phyloP scores from a whole-genome alignment of 1,140 invertebrate genomes.

The Drosophila quadrilineata region DNA sequence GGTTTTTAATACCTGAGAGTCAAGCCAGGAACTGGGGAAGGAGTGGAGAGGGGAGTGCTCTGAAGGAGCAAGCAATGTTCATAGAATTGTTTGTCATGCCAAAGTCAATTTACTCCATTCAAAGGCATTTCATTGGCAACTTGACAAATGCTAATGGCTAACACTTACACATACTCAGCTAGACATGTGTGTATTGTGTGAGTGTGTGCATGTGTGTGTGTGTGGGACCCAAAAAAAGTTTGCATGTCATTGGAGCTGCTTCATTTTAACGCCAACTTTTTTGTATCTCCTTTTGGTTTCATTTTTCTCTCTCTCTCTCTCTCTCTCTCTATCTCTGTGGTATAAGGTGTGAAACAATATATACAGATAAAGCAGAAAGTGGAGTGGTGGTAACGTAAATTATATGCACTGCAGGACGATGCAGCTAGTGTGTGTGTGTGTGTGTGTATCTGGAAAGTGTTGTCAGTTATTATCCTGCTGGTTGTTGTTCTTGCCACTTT shows the following conservation, averaged over 20 bases:
- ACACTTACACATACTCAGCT: conserved; percentile 12
- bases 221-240: conserved; percentile 55
- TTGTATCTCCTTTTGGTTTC: conserved; percentile 1
- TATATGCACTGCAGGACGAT: conserved; percentile 44
- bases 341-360: conserved; percentile 69
- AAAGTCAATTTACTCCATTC: conserved; percentile 74
- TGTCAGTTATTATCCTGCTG: conserved; percentile 16
- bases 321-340: conserved; percentile 9
- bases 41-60: too few relatives aligned
- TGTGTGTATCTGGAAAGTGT: conserved; percentile 25
- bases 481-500: conserved; percentile 36
- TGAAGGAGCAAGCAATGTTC: conserved; percentile 16
- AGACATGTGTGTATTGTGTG: conserved; percentile 12
- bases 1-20: conserved; percentile 40
- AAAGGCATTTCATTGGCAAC: conserved; percentile 72
- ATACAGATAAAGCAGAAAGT: too few relatives aligned
- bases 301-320: too few relatives aligned
- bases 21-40: too few relatives aligned
- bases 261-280: conserved; percentile 45
- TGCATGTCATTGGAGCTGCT: conserved; percentile 75
- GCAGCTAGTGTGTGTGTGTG: too few relatives aligned
- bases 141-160: conserved; percentile 53
- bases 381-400: conserved; percentile 34
- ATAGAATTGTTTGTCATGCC: conserved; percentile 72
- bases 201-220: conserved; percentile 11